Base-by-base conservation (phyloP, 2,797 vertebrate genomes). In the Chelonia mydas region DNA sequence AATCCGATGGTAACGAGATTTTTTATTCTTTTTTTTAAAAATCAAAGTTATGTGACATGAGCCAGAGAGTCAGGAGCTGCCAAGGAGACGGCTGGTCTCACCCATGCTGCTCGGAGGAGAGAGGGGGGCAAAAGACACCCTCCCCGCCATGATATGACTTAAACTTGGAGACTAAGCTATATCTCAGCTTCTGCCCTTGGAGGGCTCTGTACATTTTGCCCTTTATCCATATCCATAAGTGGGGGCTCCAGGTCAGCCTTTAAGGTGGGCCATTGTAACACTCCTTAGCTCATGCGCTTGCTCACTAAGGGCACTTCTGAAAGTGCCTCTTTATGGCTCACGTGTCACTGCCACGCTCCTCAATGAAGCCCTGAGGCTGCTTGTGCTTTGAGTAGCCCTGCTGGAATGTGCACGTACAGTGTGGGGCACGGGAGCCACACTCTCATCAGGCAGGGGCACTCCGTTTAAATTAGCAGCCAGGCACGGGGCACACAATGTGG, bases 201-300 rank as follows among this genome's bases (percentile, higher is more conserved):
- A 25, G 23, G 72, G 41, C 41, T n/a, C 61, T 17, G 61, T n/a
- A n/a, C 57, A 8, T n/a, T n/a, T 8, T 45, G 23, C 37, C 45
- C 11, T 77, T 92, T 25, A 27, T 23, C 81, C 86, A 53, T 57
- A 89, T 74, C 4, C 5, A 74, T 59, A 95, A 25, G 27, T 37
- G 61, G 86, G 0, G 0, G 11, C 77, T 92, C 89, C 86, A 90
- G 17, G 16, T 85, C 72, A 27, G 77, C 83, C 33, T 41, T 90
- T 92, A 87, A 54, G 89, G 93, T 50, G 82, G 84, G 92, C 93
- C 87, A 83, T 77, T 47, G 81, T 72, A 94, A 88, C 51, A 84
- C 76, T 95, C 93, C 90, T 1, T 0, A 83, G 84, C 31, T 57
- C 1, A 0, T 78, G 84, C 83, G 49, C 19, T 79, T 76, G 68